Evolutionary conservation across 37 sponge, comb jelly and placozoan species (phyloP), one percentile per base, ranked within the genome.

Genomic region (Diacarnus erythraeanus): DNA sequence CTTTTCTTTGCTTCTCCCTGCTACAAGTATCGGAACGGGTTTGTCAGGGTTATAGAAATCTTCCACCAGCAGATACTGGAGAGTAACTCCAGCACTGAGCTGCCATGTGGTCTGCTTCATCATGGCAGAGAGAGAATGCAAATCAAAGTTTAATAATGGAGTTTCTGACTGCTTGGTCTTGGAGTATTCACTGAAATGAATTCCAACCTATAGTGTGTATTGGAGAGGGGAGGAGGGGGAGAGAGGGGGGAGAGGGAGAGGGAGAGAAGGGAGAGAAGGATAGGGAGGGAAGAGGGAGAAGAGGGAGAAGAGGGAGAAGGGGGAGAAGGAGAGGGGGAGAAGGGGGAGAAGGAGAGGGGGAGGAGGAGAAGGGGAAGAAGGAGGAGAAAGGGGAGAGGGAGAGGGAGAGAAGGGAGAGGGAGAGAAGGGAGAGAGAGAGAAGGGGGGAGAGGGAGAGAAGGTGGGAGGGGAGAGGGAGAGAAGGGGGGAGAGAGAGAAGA

Each of bases 161-260:
- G 51, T 61, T 51, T 82, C 88, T 21, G 30, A 17, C 23, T 44
- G 42, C 42, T 4, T 8, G 36, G 31, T 12, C 26, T 82, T 64
- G 22, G 42, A 9, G 25, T 83, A 57, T 54, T 80, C 83, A 82
- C 72, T 72, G 54, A 82, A 88, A 27, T 57, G 4, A 3, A 88
- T 36, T 21, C 41, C 66, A 54, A 81, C 59, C 88, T 88, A 57
- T 4, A 38, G 59, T 9, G 23, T 27, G 12, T 34, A 26, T 4
- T 10, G 18, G 33, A 57, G 75, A 31, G 21, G 59, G 75, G 34
- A 25, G 36, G 10, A 25, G 36, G 25, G 27, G 59, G 57, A 59
- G 59, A 75, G 57, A 38, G 57, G 35, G 3, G 59, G 35, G 59
- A 75, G 58, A 21, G 27, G 37, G 47, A 57, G 75, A 20, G 59